These are phyloP conservation scores for Tillus elongatus DNA, from an alignment of 2,888 invertebrate species.

Conservation along the genomic window DNA sequence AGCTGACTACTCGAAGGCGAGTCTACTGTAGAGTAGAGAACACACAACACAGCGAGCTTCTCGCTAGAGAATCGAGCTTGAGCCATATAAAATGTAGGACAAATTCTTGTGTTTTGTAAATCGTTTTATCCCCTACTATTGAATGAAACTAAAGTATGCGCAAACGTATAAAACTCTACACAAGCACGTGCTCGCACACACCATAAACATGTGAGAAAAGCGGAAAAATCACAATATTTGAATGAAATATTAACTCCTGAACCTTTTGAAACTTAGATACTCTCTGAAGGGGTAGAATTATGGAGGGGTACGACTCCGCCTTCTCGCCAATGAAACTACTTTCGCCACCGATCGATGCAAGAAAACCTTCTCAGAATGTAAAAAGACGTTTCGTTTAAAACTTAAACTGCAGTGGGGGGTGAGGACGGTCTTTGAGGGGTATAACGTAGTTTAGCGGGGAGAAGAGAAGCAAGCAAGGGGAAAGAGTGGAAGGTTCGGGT, in stretches of 20 bases:
- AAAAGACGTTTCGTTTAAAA: conserved; percentile 43
- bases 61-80: too few relatives aligned
- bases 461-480: too few relatives aligned
- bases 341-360: conserved; percentile 38
- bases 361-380: conserved; percentile 44
- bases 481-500: too few relatives aligned
- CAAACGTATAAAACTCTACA: conserved; percentile 26
- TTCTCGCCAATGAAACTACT: conserved; percentile 36
- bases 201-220: conserved; percentile 28
- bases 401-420: conserved; percentile 28
- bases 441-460: too few relatives aligned
- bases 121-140: background rate
- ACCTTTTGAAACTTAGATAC: conserved; percentile 18
- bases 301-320: conserved; percentile 38
- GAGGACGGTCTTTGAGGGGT: too few relatives aligned
- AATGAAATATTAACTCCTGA: conserved; percentile 30
- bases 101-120: too few relatives aligned
- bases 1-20: too few relatives aligned
- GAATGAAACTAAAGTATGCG: conserved; percentile 24
- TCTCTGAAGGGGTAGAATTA: conserved; percentile 27
- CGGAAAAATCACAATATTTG: conserved; percentile 27
- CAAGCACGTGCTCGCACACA: conserved; percentile 31
- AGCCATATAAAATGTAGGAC: too few relatives aligned
- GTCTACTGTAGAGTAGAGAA: too few relatives aligned
- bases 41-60: too few relatives aligned